Base-by-base conservation (phyloP, 2,888 invertebrate species). In the Cheiracanthium punctorium region DNA sequence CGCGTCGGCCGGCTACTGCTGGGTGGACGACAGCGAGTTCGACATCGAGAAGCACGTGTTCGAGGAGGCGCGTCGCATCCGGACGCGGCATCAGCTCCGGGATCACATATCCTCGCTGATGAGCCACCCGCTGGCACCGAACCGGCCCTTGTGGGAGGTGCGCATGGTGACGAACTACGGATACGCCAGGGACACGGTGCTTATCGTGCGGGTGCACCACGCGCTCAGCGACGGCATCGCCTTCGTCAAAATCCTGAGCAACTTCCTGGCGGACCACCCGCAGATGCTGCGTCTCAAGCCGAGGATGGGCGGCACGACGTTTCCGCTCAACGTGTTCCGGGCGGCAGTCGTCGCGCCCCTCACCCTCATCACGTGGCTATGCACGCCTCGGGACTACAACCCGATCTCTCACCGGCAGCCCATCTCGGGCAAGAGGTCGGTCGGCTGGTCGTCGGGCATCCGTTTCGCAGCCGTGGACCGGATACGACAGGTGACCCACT, bases 101-200 rank as follows among this genome's bases (percentile, higher is more conserved):
- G 91, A 91, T 70, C 93, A 93, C 88, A 90, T 93, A 10, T 91
- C 92, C 0, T 90, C 91, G 32, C 91, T 93, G 82, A 91, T 93
- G 70, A 91, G 91, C 2, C 91, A 91, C 71, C 91, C 92, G 0
- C 90, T 93, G 69, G 90, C 92, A 0, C 89, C 90, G 10, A 92
- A 92, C 32, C 91, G 91, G 81, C 93, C 93, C 0, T 91, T 93
- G 7, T 94, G 94, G 94, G 93, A 93, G 90, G 91, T 93, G 32
- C 88, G 89, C 64, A 91, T 93, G 17, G 88, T 93, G 14, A 91
- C 91, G 5, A 91, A 92, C 87, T 92, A 91, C 88, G 92, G 92
- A 1, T 90, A 91, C 24, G 90, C 90, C 4, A 90, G 91, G 76
- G 92, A 93, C 88, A 92, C 93, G 0, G 91, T 92, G 52, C 91